Evolutionary conservation across 1,140 invertebrate species (phyloP).

Genomic region (Ceratosolen fusciceps): DNA sequence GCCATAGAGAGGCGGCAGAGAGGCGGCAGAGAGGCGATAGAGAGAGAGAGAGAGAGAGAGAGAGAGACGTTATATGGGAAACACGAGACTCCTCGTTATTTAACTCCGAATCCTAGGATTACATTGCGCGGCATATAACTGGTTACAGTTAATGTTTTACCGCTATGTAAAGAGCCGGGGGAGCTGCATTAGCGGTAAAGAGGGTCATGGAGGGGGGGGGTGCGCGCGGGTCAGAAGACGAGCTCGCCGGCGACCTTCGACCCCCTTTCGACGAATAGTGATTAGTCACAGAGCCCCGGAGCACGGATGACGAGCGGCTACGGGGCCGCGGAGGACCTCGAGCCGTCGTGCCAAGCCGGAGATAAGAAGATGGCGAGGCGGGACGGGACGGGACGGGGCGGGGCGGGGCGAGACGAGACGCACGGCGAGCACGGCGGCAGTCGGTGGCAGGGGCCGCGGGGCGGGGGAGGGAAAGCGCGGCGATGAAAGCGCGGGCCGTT

Average conservation of each 20-base stretch:
- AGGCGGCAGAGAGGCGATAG: no score
- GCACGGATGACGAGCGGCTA: slow-evolving; percentile 19
- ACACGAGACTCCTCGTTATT: slow-evolving; percentile 39
- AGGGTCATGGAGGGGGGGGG: slow-evolving; percentile 28
- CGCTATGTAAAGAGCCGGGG: slow-evolving; percentile 27
- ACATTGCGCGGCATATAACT: slow-evolving; percentile 31
- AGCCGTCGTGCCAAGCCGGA: neutral
- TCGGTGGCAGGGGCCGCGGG: no score
- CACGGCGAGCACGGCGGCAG: no score
- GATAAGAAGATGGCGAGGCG: slow-evolving; percentile 40
- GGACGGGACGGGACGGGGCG: no score
- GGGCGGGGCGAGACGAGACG: no score
- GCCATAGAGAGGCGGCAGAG: no score
- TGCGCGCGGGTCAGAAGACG: no score
- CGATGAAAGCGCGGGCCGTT: slow-evolving; percentile 42
- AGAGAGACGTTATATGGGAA: no score
- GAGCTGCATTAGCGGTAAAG: slow-evolving; percentile 10
- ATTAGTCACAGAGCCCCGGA: slow-evolving; percentile 24
- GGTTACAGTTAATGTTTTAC: slow-evolving; percentile 34
- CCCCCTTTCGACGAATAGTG: slow-evolving; percentile 36
- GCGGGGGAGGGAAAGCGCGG: no score
- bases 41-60: no score
- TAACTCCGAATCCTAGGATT: slow-evolving; percentile 41
- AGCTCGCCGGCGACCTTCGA: slow-evolving; percentile 28
- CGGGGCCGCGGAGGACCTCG: neutral